Conservation (phyloP, 2,113 vertebrate genomes). For the Cichladusa arquata region DNA sequence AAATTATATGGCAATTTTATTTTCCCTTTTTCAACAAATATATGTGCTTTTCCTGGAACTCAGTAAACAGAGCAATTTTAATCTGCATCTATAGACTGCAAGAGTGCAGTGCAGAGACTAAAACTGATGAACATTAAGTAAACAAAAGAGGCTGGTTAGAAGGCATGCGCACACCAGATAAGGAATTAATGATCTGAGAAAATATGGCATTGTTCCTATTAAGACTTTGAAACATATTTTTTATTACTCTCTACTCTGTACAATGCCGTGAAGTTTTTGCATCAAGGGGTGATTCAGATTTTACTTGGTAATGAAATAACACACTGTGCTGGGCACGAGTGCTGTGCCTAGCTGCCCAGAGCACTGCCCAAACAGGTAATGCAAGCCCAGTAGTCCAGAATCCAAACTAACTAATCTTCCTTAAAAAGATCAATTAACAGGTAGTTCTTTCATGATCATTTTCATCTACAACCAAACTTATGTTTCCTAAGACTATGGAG, state of each 20-base stretch:
- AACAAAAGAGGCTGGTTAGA: conserved; percentile 41
- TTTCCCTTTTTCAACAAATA: conserved; percentile 18
- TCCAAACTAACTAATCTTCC: not conserved
- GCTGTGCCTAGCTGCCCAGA: not conserved
- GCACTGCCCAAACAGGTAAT: not conserved
- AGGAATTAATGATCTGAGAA: conserved; percentile 57
- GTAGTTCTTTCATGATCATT: not conserved
- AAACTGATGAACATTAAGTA: conserved; percentile 46
- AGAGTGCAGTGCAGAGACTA: not conserved
- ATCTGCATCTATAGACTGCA: not conserved
- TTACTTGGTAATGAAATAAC: conserved; percentile 18
- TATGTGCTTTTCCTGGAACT: not conserved
- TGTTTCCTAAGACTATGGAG: not conserved
- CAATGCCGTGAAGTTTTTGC: not conserved
- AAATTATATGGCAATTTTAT: not conserved
- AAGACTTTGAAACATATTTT: conserved; percentile 25
- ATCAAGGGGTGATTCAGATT: not conserved
- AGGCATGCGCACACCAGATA: conserved; percentile 51
- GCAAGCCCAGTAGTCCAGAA: not conserved
- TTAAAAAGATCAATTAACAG: not conserved
- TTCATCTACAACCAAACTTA: not conserved
- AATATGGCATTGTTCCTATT: conserved; percentile 14
- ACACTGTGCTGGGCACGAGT: not conserved
- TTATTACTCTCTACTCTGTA: conserved; percentile 16
- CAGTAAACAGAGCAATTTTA: conserved; percentile 34